Evolutionary conservation across 92 coral and sea anemone genomes (phyloP).

Genomic region (Scolanthus callimorphus): DNA sequence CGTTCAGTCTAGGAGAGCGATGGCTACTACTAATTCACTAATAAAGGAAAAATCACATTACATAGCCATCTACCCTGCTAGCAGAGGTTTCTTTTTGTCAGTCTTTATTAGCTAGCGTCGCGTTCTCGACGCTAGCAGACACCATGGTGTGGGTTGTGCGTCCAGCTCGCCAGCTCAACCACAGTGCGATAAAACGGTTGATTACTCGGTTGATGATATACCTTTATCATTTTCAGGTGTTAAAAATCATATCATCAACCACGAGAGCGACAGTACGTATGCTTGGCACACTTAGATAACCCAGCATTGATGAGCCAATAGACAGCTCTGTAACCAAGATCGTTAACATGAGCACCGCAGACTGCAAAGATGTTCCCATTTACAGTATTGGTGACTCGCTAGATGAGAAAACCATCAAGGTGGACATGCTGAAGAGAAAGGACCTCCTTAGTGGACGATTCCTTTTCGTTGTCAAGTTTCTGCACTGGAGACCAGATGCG

Average conservation of each 20-base stretch:
- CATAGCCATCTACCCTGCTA: too few relatives aligned
- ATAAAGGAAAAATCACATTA: too few relatives aligned
- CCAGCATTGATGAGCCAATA: conserved; percentile 76
- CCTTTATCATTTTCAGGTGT: conserved; percentile 43
- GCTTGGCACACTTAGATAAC: conserved; percentile 48
- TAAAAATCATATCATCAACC: conserved; percentile 60
- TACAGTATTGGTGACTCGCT: conserved; percentile 27
- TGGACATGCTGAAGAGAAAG: conserved; percentile 26
- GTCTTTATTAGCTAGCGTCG: too few relatives aligned
- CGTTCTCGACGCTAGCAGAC: too few relatives aligned
- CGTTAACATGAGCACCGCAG: conserved; percentile 56
- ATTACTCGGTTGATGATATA: too few relatives aligned
- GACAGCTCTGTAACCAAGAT: conserved; percentile 70
- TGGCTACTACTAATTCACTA: too few relatives aligned
- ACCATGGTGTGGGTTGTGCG: too few relatives aligned
- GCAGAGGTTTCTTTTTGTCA: too few relatives aligned
- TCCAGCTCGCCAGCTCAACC: too few relatives aligned
- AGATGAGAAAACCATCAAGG: conserved; percentile 14
- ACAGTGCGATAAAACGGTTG: too few relatives aligned
- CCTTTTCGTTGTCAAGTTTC: conserved; percentile 75
- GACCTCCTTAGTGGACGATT: conserved; percentile 45
- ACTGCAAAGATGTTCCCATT: conserved; percentile 53
- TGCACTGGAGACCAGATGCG: conserved; percentile 59
- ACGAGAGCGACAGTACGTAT: conserved; percentile 89
- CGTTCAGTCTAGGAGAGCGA: too few relatives aligned